phyloP scores from a whole-genome alignment of 2,888 invertebrate genomes.

The Cheilosia vernalis region DNA sequence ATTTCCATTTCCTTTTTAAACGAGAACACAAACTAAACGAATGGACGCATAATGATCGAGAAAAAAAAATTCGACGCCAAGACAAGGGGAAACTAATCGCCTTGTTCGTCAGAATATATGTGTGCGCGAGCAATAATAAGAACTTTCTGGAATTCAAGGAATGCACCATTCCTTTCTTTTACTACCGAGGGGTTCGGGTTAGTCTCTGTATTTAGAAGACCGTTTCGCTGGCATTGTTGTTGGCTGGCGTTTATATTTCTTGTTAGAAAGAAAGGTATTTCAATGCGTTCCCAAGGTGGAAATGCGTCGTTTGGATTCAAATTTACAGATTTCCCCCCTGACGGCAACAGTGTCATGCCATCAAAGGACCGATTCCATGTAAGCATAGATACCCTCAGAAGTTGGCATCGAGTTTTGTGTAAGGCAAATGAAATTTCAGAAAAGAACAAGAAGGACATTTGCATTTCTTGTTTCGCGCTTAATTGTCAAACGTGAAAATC shows the following conservation, averaged over 20 bases:
- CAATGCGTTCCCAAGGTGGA: conserved; percentile 23
- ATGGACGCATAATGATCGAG: no score
- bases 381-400: neutral
- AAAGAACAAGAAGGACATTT: conserved; percentile 19
- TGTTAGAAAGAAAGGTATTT: conserved; percentile 9
- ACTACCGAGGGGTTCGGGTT: conserved; percentile 24
- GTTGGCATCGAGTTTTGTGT: conserved; percentile 28
- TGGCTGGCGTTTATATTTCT: neutral
- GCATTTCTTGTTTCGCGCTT: conserved; percentile 33
- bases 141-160: conserved; percentile 58
- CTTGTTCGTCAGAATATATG: conserved; percentile 51
- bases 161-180: conserved; percentile 53
- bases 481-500: conserved; percentile 54
- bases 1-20: no score
- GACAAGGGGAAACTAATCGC: conserved; percentile 13
- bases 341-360: conserved; percentile 1
- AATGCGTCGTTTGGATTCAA: conserved; percentile 51
- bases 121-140: conserved; percentile 39
- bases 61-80: no score
- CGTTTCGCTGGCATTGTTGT: conserved; percentile 7
- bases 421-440: conserved; percentile 34
- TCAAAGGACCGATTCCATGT: conserved; percentile 1
- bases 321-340: conserved; percentile 40
- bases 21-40: no score
- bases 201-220: conserved; percentile 6